A percentile compares a stretch with the other conserved stretches of the same genome.
These are phyloP conservation scores for Nomia melanderi DNA, from an alignment of 1,140 invertebrate species.

Conservation along the genomic window DNA sequence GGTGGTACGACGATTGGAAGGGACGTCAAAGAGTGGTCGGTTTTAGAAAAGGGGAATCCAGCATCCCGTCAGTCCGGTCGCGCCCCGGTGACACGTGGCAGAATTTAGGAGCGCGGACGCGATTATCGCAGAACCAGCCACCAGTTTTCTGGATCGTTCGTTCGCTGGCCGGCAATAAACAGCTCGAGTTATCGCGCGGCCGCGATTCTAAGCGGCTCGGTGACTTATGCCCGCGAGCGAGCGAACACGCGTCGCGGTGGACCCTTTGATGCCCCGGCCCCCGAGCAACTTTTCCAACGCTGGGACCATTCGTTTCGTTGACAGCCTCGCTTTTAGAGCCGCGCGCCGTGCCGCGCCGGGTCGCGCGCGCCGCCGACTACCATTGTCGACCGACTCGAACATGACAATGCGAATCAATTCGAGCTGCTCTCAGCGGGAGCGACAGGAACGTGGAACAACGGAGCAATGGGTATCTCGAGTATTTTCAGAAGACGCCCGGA, in stretches of 20 bases:
- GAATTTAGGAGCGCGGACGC: constrained; percentile 23
- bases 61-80: not conserved
- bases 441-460: not conserved
- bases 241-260: constrained; percentile 24
- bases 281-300: constrained; percentile 16
- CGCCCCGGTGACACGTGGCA: not conserved
- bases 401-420: constrained; percentile 23
- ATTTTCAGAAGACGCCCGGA: not conserved
- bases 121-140: too few species aligned
- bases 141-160: not conserved
- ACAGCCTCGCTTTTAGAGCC: constrained; percentile 39
- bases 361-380: not conserved
- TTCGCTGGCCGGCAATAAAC: constrained; percentile 37
- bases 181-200: constrained; percentile 41
- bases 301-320: constrained; percentile 48
- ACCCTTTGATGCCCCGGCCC: constrained; percentile 51
- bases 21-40: not conserved
- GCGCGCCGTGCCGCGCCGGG: not conserved
- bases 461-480: not conserved
- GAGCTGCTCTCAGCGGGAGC: not conserved
- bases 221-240: constrained; percentile 42
- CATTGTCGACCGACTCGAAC: not conserved
- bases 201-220: constrained; percentile 26
- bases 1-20: too few species aligned
- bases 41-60: not conserved